Base-by-base conservation (phyloP, 1,140 invertebrate genomes). In the Cheumatopsyche charites region DNA sequence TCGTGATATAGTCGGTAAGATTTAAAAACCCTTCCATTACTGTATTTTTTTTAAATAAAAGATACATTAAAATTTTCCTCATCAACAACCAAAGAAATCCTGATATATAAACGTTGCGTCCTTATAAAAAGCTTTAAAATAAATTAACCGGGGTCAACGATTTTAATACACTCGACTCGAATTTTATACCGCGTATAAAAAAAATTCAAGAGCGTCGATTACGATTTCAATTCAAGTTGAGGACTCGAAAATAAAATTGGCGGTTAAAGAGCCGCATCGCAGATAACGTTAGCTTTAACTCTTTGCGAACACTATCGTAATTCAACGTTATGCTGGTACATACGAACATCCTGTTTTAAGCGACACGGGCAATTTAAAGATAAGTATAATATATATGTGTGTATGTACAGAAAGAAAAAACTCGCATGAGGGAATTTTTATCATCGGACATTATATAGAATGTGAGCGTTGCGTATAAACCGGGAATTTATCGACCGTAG, bases 371-470 rank as follows among this genome's bases (percentile, higher is more conserved):
- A 58, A 58, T 58, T 58, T 58, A 58, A 17, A 58, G 55, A 58
- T 58, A 58, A 58, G 55, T 58, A 58, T 19, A 58, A 58, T 58
- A 58, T 58, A 58, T 58, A 12, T 21, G 12, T 21, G 3, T 42
- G 41, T 42, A 42, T 6, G 13, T 52, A 52, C 47, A 58, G 7
- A 25, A 58, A n/a, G n/a, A 19, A 58, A 58, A 58, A 58, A 58
- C 55, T 58, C 55, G 55, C 55, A 58, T 58, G 55, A 58, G 55
- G 55, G 55, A 58, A 58, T 58, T 58, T 58, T 58, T 26, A 58
- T 58, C 19, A 58, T 58, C 21, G 23, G 11, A 47, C 43, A 47
- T 15, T n/a, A 47, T 15, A 47, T 47, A n/a, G 4, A 6, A 47
- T 15, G 43, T 47, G 29, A 36, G 9, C 9, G 29, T 36, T 36